Evolutionary conservation across 2,888 invertebrate species (phyloP), one percentile per base, ranked within the genome.

Genomic region (Leucania comma): DNA sequence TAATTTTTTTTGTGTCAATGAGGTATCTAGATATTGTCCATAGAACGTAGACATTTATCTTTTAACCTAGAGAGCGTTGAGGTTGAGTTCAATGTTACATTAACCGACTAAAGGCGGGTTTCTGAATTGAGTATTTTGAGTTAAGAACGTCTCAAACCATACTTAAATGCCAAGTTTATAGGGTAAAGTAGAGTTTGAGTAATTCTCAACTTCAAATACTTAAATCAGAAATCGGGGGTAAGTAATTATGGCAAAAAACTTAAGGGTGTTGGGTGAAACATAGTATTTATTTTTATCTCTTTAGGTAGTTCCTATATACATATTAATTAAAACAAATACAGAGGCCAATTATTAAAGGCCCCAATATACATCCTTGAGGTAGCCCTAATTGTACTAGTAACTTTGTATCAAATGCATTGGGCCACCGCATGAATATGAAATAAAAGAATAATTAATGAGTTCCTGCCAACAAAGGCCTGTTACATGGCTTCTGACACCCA

Each of bases 51-150:
- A 17, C 29, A 22, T 12, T 50, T 35, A 48, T 42, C 20, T 42
- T 50, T 50, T 54, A 51, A 63, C 20, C 22, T 20, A 64, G 20
- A 57, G 29, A 38, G 10, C 17, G n/a, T n/a, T 53, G 56, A 59
- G 42, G 32, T 64, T 32, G 22, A n/a, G 61, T 59, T 79, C 74
- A 76, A 60, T 78, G 61, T 66, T 54, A 65, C 35, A 29, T 56
- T 78, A 62, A 58, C 38, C 59, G 26, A 75, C 2, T 42, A 22
- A 64, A 29, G n/a, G n/a, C n/a, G n/a, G n/a, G n/a, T n/a, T n/a
- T n/a, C n/a, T n/a, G n/a, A n/a, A n/a, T n/a, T n/a, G n/a, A n/a
- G n/a, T n/a, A n/a, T n/a, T n/a, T n/a, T n/a, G n/a, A n/a, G n/a
- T n/a, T n/a, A n/a, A n/a, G n/a, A n/a, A n/a, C n/a, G n/a, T n/a